These are phyloP conservation scores for Anthoscopus minutus DNA, from an alignment of 2,113 vertebrate species.

Conservation along the genomic window DNA sequence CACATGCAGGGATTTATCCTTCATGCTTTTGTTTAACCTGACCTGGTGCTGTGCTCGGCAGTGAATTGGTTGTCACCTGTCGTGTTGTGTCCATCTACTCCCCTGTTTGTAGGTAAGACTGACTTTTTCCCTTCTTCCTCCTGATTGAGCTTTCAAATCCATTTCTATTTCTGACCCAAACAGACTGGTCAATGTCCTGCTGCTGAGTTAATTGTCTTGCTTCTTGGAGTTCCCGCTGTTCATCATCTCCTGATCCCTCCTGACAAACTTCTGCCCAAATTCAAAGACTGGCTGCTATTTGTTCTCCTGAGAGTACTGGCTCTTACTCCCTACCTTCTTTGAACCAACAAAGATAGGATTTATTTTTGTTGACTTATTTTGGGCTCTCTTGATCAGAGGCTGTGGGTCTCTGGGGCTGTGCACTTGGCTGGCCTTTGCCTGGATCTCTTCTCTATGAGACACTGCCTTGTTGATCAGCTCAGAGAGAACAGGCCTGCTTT, in stretches of 20 bases:
- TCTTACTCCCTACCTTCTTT: neutral
- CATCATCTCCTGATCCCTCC: neutral
- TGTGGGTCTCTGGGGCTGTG: slow-evolving; percentile 19
- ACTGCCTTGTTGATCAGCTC: slow-evolving; percentile 29
- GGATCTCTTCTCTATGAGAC: neutral
- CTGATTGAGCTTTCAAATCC: neutral
- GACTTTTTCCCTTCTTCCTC: neutral
- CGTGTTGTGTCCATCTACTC: neutral
- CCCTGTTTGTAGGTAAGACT: neutral
- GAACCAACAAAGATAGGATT: slow-evolving; percentile 37
- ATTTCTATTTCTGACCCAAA: neutral
- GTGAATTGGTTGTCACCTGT: neutral
- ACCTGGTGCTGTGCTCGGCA: neutral
- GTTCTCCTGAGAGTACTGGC: neutral
- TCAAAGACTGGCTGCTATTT: slow-evolving; percentile 19
- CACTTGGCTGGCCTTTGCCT: slow-evolving; percentile 32
- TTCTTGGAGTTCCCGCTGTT: slow-evolving; percentile 20
- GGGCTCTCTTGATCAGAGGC: slow-evolving; percentile 15
- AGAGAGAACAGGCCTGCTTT: slow-evolving; percentile 32
- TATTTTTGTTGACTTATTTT: slow-evolving; percentile 49
- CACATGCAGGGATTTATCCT: neutral
- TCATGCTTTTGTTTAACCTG: neutral
- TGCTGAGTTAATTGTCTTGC: slow-evolving; percentile 6
- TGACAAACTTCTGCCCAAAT: slow-evolving; percentile 16
- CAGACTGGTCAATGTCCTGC: neutral